A percentile compares a stretch with the other conserved stretches of the same genome.
Evolutionary conservation across 2,888 invertebrate species (phyloP).

Genomic region (Maniola hyperantus): DNA sequence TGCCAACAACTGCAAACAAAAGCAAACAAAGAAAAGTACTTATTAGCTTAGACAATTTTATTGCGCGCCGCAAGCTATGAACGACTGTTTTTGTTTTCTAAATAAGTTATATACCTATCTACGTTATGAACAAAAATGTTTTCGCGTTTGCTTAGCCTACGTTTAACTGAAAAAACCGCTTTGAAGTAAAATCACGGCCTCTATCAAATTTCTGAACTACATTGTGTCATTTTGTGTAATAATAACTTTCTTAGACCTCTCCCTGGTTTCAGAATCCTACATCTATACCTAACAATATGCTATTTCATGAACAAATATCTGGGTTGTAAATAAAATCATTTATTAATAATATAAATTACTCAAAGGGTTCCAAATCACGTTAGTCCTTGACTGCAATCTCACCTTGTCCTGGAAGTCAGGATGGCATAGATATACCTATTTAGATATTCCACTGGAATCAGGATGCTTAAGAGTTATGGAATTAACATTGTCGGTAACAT

Average conservation of each 20-base stretch:
- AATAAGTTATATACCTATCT: slow-evolving; percentile 48
- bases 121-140: slow-evolving; percentile 58
- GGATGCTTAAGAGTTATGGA: too few relatives aligned
- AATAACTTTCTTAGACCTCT: slow-evolving; percentile 61
- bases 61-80: slow-evolving; percentile 46
- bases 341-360: too few relatives aligned
- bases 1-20: slow-evolving; percentile 31
- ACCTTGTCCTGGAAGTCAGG: too few relatives aligned
- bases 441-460: too few relatives aligned
- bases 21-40: slow-evolving; percentile 40
- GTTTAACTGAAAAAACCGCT: slow-evolving; percentile 49
- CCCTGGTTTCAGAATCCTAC: too few relatives aligned
- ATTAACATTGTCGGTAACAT: too few relatives aligned
- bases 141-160: slow-evolving; percentile 56
- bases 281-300: too few relatives aligned
- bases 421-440: too few relatives aligned
- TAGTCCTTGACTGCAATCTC: too few relatives aligned
- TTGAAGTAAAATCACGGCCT: slow-evolving; percentile 69
- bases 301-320: too few relatives aligned
- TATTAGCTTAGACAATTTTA: slow-evolving; percentile 51
- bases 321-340: too few relatives aligned
- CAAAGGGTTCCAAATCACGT: too few relatives aligned
- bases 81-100: slow-evolving; percentile 49
- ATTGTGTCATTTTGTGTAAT: slow-evolving; percentile 68
- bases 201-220: slow-evolving; percentile 63